A percentile compares a stretch with the other conserved stretches of the same genome.
These are phyloP conservation scores for Hypomecis atomaria DNA, from an alignment of 2,888 invertebrate genomes.

Conservation along the genomic window DNA sequence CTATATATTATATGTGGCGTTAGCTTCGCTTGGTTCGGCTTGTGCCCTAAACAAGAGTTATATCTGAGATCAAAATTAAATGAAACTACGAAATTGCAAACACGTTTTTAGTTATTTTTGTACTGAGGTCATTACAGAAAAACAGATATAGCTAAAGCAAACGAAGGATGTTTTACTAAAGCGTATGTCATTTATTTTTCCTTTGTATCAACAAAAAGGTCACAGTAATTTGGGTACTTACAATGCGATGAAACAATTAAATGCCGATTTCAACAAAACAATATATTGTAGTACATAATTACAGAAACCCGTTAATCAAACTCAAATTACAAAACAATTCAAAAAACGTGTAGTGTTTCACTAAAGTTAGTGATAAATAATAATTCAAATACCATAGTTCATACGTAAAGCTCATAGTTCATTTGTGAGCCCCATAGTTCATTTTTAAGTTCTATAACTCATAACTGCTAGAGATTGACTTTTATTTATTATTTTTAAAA, in stretches of 20 bases:
- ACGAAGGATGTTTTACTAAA: no score
- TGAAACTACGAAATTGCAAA: no score
- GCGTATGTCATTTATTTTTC: background rate
- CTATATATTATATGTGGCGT: no score
- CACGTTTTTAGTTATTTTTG: no score
- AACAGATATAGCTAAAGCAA: no score
- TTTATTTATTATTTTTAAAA: background rate
- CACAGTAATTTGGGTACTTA: background rate
- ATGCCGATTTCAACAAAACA: conserved; percentile 16
- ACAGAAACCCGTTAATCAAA: conserved; percentile 29
- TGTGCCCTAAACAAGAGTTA: no score
- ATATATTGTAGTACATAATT: conserved; percentile 29
- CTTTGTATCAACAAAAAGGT: background rate
- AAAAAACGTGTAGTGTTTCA: conserved; percentile 24
- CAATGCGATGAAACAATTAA: conserved; percentile 18
- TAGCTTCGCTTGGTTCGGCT: no score
- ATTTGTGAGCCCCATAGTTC: conserved; percentile 20
- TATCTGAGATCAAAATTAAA: no score
- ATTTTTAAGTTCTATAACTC: conserved; percentile 3
- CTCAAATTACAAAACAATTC: conserved; percentile 30
- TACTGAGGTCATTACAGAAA: no score
- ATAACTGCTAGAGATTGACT: conserved; percentile 5
- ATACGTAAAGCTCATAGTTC: conserved; percentile 12
- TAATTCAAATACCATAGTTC: conserved; percentile 19
- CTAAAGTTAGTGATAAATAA: conserved; percentile 29